Evolutionary conservation across 1,140 invertebrate genomes (phyloP), one percentile per base, ranked within the genome.

Genomic region (Subanguina moxae): DNA sequence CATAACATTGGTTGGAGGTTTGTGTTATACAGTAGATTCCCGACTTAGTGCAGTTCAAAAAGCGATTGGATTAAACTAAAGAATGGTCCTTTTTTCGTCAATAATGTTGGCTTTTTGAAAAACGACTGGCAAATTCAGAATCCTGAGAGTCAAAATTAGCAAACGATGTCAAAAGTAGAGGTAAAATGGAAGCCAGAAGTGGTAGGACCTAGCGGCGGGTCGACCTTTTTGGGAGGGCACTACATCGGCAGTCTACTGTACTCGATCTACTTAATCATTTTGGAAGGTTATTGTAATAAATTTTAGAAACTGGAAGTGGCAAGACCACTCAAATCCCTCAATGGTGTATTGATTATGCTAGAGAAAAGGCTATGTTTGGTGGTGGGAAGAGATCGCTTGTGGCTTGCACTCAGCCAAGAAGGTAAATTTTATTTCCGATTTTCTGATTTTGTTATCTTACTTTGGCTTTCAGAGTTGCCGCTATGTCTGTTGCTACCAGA

Each of bases 401-500:
- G 0, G 93, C 93, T 5, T 99, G 96, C 85, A 99, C 96, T 0
- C 94, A 97, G 82, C 95, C 95, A 0, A 86, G 95, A 78, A 85
- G 48, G 48, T 52, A 25, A 52, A 11, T 13, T 45, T 45, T 45
- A 45, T 45, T 21, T 25, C 3, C 23, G n/a, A 15, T n/a, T n/a
- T n/a, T n/a, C 32, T 38, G 32, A 3, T 38, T 38, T 38, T 38
- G 32, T 11, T 38, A 38, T 38, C 11, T 38, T 21, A 52, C 48
- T 25, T 52, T 52, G 48, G 3, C 17, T 52, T 52, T 52, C 17
- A 52, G 96, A 87, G 96, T 99, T 57, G 95, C 95, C 17, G 95
- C 96, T 17, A 98, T 98, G 94, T 94, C 91, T 1, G 95, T 98
- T 0, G 94, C 95, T 0, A 92, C 96, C 80, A 87, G 95, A 84